A percentile compares a stretch with the other conserved stretches of the same genome.
Conservation (phyloP, 2,797 vertebrate species). For the Apogon talboti region DNA sequence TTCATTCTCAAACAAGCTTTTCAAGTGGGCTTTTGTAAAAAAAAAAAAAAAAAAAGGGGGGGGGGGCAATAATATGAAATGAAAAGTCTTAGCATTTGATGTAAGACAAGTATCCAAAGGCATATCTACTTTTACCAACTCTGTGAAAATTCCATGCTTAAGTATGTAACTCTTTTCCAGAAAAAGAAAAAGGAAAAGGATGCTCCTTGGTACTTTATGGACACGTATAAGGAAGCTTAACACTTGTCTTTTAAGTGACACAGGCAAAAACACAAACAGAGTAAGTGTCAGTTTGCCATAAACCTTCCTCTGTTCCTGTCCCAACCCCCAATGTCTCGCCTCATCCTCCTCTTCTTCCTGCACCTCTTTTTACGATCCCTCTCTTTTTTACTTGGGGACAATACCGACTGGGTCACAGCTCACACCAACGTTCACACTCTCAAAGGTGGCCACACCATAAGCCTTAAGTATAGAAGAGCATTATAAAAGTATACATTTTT, state of each 20-base stretch:
- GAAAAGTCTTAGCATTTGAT: slow-evolving; percentile 12
- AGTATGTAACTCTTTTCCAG: slow-evolving; percentile 10
- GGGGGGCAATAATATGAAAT: slow-evolving; percentile 8
- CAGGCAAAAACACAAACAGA: slow-evolving; percentile 51
- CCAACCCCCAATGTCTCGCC: slow-evolving; percentile 68
- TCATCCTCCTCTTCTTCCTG: slow-evolving; percentile 75
- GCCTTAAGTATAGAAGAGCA: background rate
- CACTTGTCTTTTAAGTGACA: slow-evolving; percentile 60
- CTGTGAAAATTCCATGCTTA: slow-evolving; percentile 13
- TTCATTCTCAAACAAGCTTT: slow-evolving; percentile 41
- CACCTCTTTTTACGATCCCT: slow-evolving; percentile 77
- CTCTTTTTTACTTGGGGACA: slow-evolving; percentile 73
- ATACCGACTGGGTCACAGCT: slow-evolving; percentile 65
- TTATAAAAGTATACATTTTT: background rate
- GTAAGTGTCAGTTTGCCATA: slow-evolving; percentile 66
- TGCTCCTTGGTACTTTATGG: slow-evolving; percentile 19
- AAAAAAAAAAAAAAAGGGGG: no score
- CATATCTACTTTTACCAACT: background rate
- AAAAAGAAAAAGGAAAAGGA: slow-evolving; percentile 6
- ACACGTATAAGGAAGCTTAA: slow-evolving; percentile 23
- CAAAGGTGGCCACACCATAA: slow-evolving; percentile 17
- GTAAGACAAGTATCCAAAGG: slow-evolving; percentile 29
- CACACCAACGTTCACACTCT: slow-evolving; percentile 56
- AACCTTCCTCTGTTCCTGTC: slow-evolving; percentile 69
- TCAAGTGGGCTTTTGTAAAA: slow-evolving; percentile 31